phyloP scores from a whole-genome alignment of 1,140 invertebrate species.

The Meloidogyne exigua region DNA sequence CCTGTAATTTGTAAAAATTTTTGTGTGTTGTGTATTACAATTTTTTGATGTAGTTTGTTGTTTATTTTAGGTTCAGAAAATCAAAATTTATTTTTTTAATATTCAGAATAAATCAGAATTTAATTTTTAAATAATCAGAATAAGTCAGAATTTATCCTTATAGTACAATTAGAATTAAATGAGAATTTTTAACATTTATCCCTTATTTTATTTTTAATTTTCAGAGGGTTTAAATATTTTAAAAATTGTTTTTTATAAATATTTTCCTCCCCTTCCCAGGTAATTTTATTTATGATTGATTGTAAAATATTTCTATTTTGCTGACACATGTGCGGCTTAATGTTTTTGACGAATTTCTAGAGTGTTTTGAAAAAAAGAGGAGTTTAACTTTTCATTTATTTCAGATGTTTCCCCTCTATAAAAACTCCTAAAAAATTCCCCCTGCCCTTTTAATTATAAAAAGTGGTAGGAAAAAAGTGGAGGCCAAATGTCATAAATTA shows the following conservation, averaged over 20 bases:
- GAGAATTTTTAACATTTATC: background rate
- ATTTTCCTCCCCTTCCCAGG: background rate
- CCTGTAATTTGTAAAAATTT: no score
- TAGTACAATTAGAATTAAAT: no score
- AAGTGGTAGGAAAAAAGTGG: background rate
- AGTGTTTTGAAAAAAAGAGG: slow-evolving; percentile 1
- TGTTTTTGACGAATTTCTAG: background rate
- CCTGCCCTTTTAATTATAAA: background rate
- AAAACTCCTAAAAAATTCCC: background rate
- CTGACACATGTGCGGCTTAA: background rate
- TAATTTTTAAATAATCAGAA: no score
- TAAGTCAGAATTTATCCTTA: no score
- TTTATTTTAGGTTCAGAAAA: no score
- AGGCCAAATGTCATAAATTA: no score
- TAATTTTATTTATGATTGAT: slow-evolving; percentile 11
- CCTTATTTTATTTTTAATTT: background rate
- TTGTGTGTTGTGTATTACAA: no score
- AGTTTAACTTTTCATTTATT: background rate
- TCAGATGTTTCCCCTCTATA: background rate
- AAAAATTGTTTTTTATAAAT: background rate
- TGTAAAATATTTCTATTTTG: background rate
- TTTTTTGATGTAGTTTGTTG: no score
- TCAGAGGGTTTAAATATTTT: background rate
- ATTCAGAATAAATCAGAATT: no score
- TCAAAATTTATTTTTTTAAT: no score